Conservation (phyloP, 2,113 vertebrate species). For the Megalops atlanticus region DNA sequence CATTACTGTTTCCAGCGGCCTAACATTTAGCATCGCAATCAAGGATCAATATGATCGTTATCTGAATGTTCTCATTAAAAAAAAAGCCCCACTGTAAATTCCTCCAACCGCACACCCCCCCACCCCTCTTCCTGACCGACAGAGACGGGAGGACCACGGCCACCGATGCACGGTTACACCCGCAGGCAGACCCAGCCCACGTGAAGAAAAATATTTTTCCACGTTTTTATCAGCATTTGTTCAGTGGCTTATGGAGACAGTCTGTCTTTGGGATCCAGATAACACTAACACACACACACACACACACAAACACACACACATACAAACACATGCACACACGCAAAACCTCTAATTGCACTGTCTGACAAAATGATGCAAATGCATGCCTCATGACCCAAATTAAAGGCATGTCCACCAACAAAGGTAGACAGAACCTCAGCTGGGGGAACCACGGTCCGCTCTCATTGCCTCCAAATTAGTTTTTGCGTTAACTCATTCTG, state of each 20-base stretch:
- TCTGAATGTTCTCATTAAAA: conserved; percentile 24
- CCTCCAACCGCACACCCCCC: too few relatives aligned
- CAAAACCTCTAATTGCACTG: conserved; percentile 54
- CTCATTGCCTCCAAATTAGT: conserved; percentile 29
- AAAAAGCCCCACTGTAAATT: too few relatives aligned
- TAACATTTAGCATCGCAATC: not conserved
- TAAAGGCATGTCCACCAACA: conserved; percentile 48
- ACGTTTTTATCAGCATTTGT: conserved; percentile 66
- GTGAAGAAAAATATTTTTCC: conserved; percentile 54
- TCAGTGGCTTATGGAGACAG: conserved; percentile 60
- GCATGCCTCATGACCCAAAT: conserved; percentile 54
- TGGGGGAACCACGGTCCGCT: conserved; percentile 29
- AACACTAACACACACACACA: conserved; percentile 45
- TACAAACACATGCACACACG: too few relatives aligned
- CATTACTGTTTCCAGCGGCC: conserved; percentile 10
- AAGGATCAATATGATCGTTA: conserved; percentile 42
- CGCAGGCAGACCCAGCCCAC: conserved; percentile 39
- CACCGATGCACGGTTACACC: conserved; percentile 31
- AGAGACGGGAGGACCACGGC: conserved; percentile 36
- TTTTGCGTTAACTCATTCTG: conserved; percentile 45
- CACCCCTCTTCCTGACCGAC: conserved; percentile 39
- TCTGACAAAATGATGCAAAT: conserved; percentile 44
- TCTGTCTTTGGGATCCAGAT: conserved; percentile 54
- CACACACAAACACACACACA: too few relatives aligned
- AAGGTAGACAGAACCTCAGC: conserved; percentile 51